Evolutionary conservation across 2,888 invertebrate species (phyloP).

Genomic region (Arge pagana): DNA sequence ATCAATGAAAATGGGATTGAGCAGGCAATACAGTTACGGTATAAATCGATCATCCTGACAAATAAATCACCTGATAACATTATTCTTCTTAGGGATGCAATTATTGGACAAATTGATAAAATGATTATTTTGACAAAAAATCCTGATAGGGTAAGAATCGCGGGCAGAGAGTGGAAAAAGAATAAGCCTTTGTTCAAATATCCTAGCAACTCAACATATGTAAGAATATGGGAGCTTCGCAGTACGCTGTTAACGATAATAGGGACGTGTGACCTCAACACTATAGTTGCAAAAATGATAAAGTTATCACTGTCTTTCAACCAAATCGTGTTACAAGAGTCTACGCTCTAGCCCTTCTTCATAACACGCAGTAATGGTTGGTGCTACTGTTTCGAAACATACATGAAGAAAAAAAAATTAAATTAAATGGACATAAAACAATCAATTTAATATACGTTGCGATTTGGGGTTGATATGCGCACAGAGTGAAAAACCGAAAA

Average conservation of each 20-base stretch:
- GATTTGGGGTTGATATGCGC: too few relatives aligned
- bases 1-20: slow-evolving; percentile 9
- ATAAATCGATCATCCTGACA: not conserved
- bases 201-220: slow-evolving; percentile 7
- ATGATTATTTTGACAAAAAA: slow-evolving; percentile 9
- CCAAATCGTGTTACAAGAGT: slow-evolving; percentile 1
- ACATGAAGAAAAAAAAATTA: too few relatives aligned
- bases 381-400: not conserved
- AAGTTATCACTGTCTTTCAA: not conserved
- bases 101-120: not conserved
- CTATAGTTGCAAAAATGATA: slow-evolving; percentile 4
- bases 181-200: slow-evolving; percentile 1
- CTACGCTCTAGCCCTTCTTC: slow-evolving; percentile 1
- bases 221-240: slow-evolving; percentile 5
- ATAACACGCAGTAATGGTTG: not conserved
- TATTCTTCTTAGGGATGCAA: slow-evolving; percentile 11
- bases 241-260: not conserved
- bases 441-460: too few relatives aligned
- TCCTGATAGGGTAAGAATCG: slow-evolving; percentile 3
- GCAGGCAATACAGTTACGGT: not conserved
- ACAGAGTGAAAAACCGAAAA: too few relatives aligned
- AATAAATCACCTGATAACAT: slow-evolving; percentile 10
- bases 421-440: too few relatives aligned
- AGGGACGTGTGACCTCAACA: not conserved
- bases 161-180: slow-evolving; percentile 4